phyloP scores from a whole-genome alignment of 1,140 invertebrate genomes.

The Neotoxoptera formosana region DNA sequence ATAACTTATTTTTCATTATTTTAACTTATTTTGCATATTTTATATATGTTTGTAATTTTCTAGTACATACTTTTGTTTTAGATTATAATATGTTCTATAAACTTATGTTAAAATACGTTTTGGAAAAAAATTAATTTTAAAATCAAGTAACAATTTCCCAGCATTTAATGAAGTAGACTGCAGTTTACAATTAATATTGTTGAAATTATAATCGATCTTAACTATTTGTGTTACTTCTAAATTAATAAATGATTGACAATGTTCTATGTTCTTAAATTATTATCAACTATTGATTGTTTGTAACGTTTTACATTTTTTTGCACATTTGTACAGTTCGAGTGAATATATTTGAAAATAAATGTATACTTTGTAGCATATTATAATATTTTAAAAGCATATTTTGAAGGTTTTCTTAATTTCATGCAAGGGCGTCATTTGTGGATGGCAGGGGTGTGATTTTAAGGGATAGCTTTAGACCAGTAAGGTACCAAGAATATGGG shows the following conservation, averaged over 20 bases:
- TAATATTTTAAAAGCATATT: not conserved
- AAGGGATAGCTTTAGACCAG: too few species aligned
- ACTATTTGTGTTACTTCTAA: not conserved
- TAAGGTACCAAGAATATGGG: too few species aligned
- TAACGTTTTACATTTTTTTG: not conserved
- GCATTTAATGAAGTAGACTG: not conserved
- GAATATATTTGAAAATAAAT: not conserved
- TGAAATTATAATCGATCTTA: too few species aligned
- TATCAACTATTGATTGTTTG: not conserved
- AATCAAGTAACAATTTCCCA: not conserved
- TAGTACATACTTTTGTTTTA: not conserved
- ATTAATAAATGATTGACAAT: not conserved
- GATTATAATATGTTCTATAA: not conserved
- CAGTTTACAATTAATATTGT: too few species aligned
- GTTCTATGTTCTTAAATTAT: not conserved
- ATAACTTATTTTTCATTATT: too few species aligned
- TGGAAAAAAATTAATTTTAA: not conserved
- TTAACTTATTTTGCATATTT: too few species aligned
- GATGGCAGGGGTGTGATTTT: too few species aligned
- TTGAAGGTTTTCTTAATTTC: not conserved
- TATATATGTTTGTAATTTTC: not conserved
- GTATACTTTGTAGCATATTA: not conserved
- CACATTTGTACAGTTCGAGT: not conserved
- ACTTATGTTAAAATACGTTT: not conserved
- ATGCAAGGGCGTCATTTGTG: too few species aligned